Evolutionary conservation across 2,888 invertebrate species (phyloP), one percentile per base, ranked within the genome.

Genomic region (Caenorhabditis plicata): DNA sequence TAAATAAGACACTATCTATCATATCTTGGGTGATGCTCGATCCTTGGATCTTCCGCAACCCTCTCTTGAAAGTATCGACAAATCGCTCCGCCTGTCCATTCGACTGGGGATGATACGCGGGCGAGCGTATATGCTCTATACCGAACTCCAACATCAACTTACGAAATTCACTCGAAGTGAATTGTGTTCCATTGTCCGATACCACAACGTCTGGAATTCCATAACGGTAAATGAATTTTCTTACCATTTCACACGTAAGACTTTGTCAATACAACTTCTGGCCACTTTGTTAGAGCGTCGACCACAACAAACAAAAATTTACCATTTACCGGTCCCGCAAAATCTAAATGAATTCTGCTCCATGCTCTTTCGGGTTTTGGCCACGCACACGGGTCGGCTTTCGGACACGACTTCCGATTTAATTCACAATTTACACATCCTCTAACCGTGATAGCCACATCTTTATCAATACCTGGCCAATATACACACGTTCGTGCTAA

Each of bases 211-310:
- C 48, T 7, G 64, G 64, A 19, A 47, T 13, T 3, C 71, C 72
- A 35, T 55, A 43, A 1, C 15, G 22, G 4, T 26, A 31, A 36
- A 72, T 63, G 1, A 72, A 15, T 1, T 17, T 22, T n/a, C 42
- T 35, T 2, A 72, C 26, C 7, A 11, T 20, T 2, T 20, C n/a
- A 5, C 65, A 50, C 5, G 62, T 57, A 11, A 25, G 27, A 40
- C 11, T 20, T 36, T 35, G 47, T 46, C 13, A 31, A 19, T 8
- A 46, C 4, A 9, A 58, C 77, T 70, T 83, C 82, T 2, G 80
- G 75, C 82, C 82, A 84, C 56, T 84, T 84, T 0, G 82, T 81
- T 52, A 74, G 74, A 19, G 81, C 73, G 57, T 83, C 83, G 2
- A 81, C 76, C 2, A 82, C 64, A 4, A 84, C 66, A 2, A 82